Base-by-base conservation (phyloP, 1,140 invertebrate species). In the Coelopa frigida region DNA sequence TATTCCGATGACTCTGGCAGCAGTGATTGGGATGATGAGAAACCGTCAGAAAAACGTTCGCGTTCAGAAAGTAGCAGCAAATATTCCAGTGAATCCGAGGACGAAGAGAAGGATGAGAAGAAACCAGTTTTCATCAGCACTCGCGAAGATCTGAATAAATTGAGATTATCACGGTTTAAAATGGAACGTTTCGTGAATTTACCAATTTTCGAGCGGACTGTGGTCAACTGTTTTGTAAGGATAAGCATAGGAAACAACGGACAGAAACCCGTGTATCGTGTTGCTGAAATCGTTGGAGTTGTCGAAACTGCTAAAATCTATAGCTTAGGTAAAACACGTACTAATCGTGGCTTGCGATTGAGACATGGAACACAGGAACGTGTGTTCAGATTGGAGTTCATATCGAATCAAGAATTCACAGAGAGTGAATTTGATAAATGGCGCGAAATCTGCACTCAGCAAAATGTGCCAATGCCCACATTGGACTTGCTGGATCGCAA, bases 351-450 rank as follows among this genome's bases (percentile, higher is more conserved):
- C 0, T 63, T 85, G 3, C 78, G 78, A 48, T 61, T 80, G 27
- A 79, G 89, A 33, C 92, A 97, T 68, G 94, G 92, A 1, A 77
- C 79, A 0, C 87, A 95, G 50, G 92, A 96, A 67, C 74, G 91
- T 22, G 91, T 96, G 1, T 98, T 97, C 66, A 72, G 94, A 23
- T 73, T 99, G 41, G 94, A 98, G 68, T 98, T 96, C 70, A 88
- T 99, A n/a, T 97, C 93, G 4, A 99, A 99, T 77, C 84, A 89
- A 70, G 88, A 94, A 58, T 98, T 98, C 62, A 85, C 87, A 0
- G 89, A 96, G 17, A 82, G 78, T 3, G 96, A 99, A 72, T 99
- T 93, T 65, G 75, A 79, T 27, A 94, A 95, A 65, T 99, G 94
- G 94, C 80, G 84, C 56, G 85, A 91, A 54, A 80, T 87, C 0